Evolutionary conservation across 2,888 invertebrate genomes (phyloP).

Genomic region (Chydorus sphaericus): DNA sequence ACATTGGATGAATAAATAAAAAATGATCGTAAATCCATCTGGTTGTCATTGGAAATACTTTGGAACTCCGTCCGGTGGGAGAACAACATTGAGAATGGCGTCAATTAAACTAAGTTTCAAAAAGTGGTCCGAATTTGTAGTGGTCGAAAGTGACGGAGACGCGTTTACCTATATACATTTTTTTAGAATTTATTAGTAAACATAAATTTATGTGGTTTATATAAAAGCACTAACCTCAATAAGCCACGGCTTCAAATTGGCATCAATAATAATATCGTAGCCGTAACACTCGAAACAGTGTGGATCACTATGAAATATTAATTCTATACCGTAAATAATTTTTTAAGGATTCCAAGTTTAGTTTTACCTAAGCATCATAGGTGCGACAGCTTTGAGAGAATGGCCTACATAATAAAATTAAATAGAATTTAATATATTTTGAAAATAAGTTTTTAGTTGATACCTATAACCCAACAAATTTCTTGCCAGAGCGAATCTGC

Average conservation of each 20-base stretch:
- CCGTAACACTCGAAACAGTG: constrained; percentile 91
- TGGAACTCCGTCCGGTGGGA: constrained; percentile 75
- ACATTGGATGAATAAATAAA: not conserved
- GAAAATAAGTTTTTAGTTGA: too few species aligned
- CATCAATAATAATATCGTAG: constrained; percentile 90
- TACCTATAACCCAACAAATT: constrained; percentile 25
- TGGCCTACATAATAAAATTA: constrained; percentile 81
- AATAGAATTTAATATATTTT: not conserved
- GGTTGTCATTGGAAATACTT: constrained; percentile 41
- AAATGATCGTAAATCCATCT: not conserved
- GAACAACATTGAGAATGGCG: constrained; percentile 75
- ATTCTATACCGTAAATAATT: constrained; percentile 35
- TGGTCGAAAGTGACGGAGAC: constrained; percentile 84
- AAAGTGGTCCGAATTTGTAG: constrained; percentile 84
- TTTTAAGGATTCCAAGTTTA: not conserved
- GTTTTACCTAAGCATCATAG: constrained; percentile 45
- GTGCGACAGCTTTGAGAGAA: constrained; percentile 79
- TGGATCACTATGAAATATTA: constrained; percentile 42
- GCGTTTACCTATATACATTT: constrained; percentile 57
- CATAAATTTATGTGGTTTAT: not conserved
- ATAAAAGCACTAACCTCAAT: constrained; percentile 48
- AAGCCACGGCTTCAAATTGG: constrained; percentile 83
- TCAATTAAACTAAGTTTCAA: constrained; percentile 86
- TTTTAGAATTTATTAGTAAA: not conserved
- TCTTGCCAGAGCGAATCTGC: constrained; percentile 65